Conservation (phyloP, 2,888 invertebrate species). For the Eugnorisma glareosa region DNA sequence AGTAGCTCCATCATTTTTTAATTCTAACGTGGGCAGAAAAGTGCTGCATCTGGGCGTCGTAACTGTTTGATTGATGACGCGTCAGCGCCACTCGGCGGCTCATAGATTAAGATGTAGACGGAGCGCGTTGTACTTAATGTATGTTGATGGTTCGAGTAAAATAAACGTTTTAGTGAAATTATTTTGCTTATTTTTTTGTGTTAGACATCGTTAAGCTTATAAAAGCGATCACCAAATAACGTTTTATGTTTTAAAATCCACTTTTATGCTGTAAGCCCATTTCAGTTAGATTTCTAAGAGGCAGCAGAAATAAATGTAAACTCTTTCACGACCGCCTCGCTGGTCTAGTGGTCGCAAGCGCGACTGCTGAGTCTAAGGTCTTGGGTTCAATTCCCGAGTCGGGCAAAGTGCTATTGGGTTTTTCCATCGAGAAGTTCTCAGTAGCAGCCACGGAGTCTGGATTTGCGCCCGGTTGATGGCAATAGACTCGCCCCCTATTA, state of each 20-base stretch:
- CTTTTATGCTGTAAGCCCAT: not conserved
- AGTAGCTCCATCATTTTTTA: not conserved
- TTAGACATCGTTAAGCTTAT: not conserved
- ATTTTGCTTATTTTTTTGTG: not conserved
- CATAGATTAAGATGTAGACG: conserved; percentile 35
- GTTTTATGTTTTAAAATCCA: not conserved
- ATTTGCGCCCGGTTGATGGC: too few species aligned
- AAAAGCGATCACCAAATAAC: not conserved
- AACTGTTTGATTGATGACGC: conserved; percentile 44
- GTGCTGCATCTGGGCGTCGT: conserved; percentile 15
- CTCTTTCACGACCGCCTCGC: not conserved
- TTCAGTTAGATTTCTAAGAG: not conserved
- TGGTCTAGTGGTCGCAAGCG: too few species aligned
- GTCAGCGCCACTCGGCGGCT: conserved; percentile 20
- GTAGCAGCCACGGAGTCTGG: too few species aligned
- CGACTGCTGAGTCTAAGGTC: too few species aligned
- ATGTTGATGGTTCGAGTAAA: conserved; percentile 14
- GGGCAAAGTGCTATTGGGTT: too few species aligned
- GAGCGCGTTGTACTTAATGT: conserved; percentile 15
- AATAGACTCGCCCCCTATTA: too few species aligned
- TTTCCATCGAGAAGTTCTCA: too few species aligned
- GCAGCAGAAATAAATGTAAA: not conserved
- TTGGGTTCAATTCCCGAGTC: too few species aligned
- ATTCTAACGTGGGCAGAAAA: not conserved
- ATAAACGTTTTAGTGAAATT: not conserved